A percentile compares a stretch with the other conserved stretches of the same genome.
phyloP scores from a whole-genome alignment of 2,113 vertebrate genomes.

The Forbesichthys papilliferus region DNA sequence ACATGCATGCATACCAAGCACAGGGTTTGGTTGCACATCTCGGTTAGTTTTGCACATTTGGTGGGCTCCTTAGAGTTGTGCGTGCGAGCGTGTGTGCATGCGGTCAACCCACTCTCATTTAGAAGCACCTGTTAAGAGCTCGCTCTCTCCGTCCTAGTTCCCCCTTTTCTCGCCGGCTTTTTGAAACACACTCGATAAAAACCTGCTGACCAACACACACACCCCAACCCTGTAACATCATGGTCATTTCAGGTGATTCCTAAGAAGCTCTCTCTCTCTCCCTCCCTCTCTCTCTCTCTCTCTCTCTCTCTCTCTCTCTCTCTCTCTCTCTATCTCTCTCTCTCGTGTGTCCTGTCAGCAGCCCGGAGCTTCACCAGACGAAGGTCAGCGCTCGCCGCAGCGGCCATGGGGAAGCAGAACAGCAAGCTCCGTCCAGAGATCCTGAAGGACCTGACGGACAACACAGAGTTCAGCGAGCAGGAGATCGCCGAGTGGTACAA shows the following conservation, averaged over 20 bases:
- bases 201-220: too few species aligned
- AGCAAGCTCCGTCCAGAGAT: constrained; percentile 98
- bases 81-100: neutral
- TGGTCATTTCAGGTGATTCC: constrained; percentile 9
- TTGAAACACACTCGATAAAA: neutral
- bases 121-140: constrained; percentile 6
- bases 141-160: constrained; percentile 1
- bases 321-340: neutral
- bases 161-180: too few species aligned
- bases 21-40: constrained; percentile 19
- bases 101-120: neutral
- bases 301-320: constrained; percentile 9
- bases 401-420: constrained; percentile 96
- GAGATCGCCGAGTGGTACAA: constrained; percentile 99
- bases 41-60: constrained; percentile 17
- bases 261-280: constrained; percentile 6
- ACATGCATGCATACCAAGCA: neutral
- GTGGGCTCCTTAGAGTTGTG: constrained; percentile 26
- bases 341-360: constrained; percentile 14
- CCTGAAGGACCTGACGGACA: constrained; percentile 98
- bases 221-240: neutral
- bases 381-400: constrained; percentile 31
- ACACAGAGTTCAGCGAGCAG: constrained; percentile 96
- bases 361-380: constrained; percentile 31
- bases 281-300: constrained; percentile 3